A percentile compares a stretch with the other conserved stretches of the same genome.
Evolutionary conservation across 2,888 invertebrate genomes (phyloP).

Genomic region (Drosophila pullipes): DNA sequence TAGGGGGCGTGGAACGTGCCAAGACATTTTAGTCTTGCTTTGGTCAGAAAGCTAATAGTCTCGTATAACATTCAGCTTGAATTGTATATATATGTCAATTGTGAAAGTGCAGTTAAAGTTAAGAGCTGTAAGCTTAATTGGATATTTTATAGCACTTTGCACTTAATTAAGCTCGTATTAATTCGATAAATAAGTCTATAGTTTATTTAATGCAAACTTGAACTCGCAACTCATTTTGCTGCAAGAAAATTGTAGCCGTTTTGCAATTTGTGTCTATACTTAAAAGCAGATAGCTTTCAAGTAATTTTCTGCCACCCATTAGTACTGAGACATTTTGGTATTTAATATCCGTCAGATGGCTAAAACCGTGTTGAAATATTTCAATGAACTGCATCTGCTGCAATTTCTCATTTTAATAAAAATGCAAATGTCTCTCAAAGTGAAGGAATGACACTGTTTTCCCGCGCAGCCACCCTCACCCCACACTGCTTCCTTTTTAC

Average conservation of each 20-base stretch:
- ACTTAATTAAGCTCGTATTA: not conserved
- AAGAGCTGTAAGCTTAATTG: not conserved
- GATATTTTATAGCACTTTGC: not conserved
- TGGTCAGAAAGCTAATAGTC: not conserved
- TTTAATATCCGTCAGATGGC: constrained; percentile 37
- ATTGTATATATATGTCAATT: not conserved
- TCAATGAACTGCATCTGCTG: constrained; percentile 71
- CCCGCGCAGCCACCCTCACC: not conserved
- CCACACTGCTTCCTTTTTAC: constrained; percentile 3
- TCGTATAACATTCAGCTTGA: not conserved
- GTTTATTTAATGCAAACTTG: not conserved
- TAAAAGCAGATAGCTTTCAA: constrained; percentile 2
- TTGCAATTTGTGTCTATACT: not conserved
- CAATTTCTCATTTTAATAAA: constrained; percentile 80
- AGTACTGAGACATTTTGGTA: constrained; percentile 20
- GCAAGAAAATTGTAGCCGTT: not conserved
- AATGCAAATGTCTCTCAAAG: constrained; percentile 77
- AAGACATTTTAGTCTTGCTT: not conserved
- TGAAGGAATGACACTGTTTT: constrained; percentile 52
- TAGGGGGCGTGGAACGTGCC: not conserved
- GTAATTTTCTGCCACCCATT: constrained; percentile 9
- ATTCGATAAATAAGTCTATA: not conserved
- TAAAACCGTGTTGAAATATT: constrained; percentile 29
- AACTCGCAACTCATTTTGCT: not conserved
- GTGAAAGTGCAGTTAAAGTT: no score